Conservation (phyloP, 2,888 invertebrate genomes). For the Drosophila longiperda region DNA sequence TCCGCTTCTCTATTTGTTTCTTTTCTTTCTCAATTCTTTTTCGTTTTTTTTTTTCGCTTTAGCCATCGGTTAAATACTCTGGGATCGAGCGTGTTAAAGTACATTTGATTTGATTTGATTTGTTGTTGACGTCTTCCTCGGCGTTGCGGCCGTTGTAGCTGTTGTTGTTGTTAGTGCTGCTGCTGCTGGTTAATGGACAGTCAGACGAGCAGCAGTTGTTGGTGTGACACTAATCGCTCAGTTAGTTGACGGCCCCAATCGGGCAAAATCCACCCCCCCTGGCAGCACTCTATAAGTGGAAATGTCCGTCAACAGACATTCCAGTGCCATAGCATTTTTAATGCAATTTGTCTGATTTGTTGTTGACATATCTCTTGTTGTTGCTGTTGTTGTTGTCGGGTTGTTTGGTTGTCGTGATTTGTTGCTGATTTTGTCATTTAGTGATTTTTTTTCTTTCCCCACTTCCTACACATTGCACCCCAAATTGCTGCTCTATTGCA, state of each 20-base stretch:
- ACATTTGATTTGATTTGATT: conserved; percentile 80
- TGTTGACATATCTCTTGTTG: conserved; percentile 70
- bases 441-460: conserved; percentile 57
- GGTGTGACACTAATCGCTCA: conserved; percentile 78
- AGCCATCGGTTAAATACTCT: conserved; percentile 72
- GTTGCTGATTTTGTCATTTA: conserved; percentile 81
- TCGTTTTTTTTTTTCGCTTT: conserved; percentile 32
- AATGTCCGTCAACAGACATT: conserved; percentile 65
- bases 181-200: conserved; percentile 67
- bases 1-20: conserved; percentile 34
- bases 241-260: conserved; percentile 56
- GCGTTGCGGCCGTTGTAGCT: conserved; percentile 39
- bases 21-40: conserved; percentile 25
- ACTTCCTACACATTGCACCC: conserved; percentile 6
- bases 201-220: conserved; percentile 55
- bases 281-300: conserved; percentile 27
- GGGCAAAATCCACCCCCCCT: conserved; percentile 1
- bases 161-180: conserved; percentile 27
- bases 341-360: conserved; percentile 81
- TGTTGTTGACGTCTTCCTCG: conserved; percentile 68
- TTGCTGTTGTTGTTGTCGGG: conserved; percentile 35
- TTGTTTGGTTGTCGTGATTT: conserved; percentile 74
- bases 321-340: conserved; percentile 78
- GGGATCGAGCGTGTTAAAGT: conserved; percentile 73
- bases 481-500: conserved; percentile 45